Evolutionary conservation across 1,140 invertebrate genomes (phyloP), one percentile per base, ranked within the genome.

Genomic region (Nixonia krombeini): DNA sequence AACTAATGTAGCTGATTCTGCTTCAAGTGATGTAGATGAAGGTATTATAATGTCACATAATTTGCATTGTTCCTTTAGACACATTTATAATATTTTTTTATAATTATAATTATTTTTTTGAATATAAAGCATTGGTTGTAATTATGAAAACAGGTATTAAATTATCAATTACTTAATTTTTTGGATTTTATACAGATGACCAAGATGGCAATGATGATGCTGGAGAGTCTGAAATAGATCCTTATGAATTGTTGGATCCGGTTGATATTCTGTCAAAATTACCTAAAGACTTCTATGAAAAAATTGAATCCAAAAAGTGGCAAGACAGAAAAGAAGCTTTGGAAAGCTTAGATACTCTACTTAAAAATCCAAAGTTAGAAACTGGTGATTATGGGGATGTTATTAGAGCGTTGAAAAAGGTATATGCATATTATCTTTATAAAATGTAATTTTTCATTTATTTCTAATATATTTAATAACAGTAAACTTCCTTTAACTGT

Each of bases 261-360:
- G 94, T 98, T 17, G 95, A 99, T 76, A 96, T 99, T 73, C 76
- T 99, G 0, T 91, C 93, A 1, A 93, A 96, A 80, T 79, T 99
- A 15, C 96, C 96, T 0, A 97, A 97, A 87, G 95, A 98, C 82
- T 99, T 98, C 81, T 97, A 93, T 76, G 96, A 98, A 4, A 96
- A 97, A 84, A 70, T 96, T 23, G 96, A 99, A 82, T 93, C 94
- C 0, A 99, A 98, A 78, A 99, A 99, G 77, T 99, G 98, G 98
- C 93, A 96, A 75, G 95, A 99, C 42, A 87, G 98, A 5, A 98
- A 98, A 81, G 95, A 99, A 80, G 91, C 92, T 0, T 74, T 99
- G 3, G 94, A 97, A 72, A 85, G 86, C 1, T 80, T 98, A 0
- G 92, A 97, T 51, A 88, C 89, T 50, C 78, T 98, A 1, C 78